Evolutionary conservation across 2,113 vertebrate species (phyloP), one percentile per base, ranked within the genome.

Genomic region (Myiagra hebetior): DNA sequence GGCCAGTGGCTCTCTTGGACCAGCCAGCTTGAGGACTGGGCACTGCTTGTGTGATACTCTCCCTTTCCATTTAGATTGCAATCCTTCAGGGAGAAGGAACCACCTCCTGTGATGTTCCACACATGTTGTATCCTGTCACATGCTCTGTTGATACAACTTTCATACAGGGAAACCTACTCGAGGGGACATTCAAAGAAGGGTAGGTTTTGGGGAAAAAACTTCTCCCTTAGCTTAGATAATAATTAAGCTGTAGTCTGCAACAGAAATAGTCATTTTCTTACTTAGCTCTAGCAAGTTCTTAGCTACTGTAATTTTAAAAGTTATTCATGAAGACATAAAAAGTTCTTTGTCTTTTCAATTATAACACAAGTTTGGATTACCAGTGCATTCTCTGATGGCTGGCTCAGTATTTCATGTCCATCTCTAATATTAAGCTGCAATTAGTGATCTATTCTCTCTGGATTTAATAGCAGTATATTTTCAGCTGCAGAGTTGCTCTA

Each of bases 401-500:
- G 65, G 76, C 83, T 95, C 76, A 52, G 73, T 91, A 78, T 92
- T 95, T 93, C 83, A 75, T 53, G 68, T 91, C 95, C 87, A 49
- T 92, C 80, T 91, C 83, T 89, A 89, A 91, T 96, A 96, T 92
- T 94, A 96, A 97, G 84, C 72, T 78, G 87, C 96, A 97, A 97
- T 97, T 97, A 96, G 93, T 80, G 83, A 89, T 95, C 90, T 97
- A 94, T 95, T 94, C 95, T 96, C 96, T 84, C 87, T 87, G 90
- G 94, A 59, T 79, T 94, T 95, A 97, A 97, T 90, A 88, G 94
- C 94, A 95, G 87, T 93, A 93, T 94, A 95, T 97, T 97, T 97
- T 94, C 95, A 97, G 96, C 94, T 85, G 67, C 77, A 57, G 85
- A 95, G 90, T 94, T 96, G 90, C 90, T 97, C 85, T 95, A 91